phyloP scores from a whole-genome alignment of 2,888 invertebrate species.

The Strigamia crassipes region DNA sequence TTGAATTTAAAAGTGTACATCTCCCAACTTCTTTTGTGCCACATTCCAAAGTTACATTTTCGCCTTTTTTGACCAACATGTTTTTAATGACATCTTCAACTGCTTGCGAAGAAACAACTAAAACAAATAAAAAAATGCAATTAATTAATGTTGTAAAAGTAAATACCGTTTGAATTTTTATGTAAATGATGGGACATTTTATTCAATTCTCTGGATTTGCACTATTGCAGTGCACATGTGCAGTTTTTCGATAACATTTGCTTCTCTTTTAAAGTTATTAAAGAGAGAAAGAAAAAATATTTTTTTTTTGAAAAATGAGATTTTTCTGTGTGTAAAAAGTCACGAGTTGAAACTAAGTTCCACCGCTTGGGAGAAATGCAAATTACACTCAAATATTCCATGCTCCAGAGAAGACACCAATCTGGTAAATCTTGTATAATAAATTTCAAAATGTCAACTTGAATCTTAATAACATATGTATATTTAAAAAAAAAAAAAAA shows the following conservation, averaged over 20 bases:
- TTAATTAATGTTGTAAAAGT: too few relatives aligned
- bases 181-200: too few relatives aligned
- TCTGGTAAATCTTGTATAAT: neutral
- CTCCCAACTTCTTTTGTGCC: neutral
- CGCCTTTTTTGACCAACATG: too few relatives aligned
- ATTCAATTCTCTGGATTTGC: too few relatives aligned
- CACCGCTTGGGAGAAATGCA: neutral
- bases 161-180: too few relatives aligned
- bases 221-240: neutral
- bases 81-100: too few relatives aligned
- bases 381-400: conserved; percentile 16
- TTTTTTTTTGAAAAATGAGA: neutral
- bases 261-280: conserved; percentile 1
- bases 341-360: neutral
- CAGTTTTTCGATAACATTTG: neutral
- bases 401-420: neutral
- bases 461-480: neutral
- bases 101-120: too few relatives aligned
- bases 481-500: too few relatives aligned
- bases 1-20: neutral
- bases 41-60: neutral
- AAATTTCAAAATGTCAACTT: conserved; percentile 3
- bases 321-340: neutral
- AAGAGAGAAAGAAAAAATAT: neutral
- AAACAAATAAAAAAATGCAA: too few relatives aligned